Percentiles rank a stretch among this genome's conserved stretches.
These are phyloP conservation scores for Acholoe squamosa DNA, from an alignment of 2,888 invertebrate genomes.

Conservation along the genomic window DNA sequence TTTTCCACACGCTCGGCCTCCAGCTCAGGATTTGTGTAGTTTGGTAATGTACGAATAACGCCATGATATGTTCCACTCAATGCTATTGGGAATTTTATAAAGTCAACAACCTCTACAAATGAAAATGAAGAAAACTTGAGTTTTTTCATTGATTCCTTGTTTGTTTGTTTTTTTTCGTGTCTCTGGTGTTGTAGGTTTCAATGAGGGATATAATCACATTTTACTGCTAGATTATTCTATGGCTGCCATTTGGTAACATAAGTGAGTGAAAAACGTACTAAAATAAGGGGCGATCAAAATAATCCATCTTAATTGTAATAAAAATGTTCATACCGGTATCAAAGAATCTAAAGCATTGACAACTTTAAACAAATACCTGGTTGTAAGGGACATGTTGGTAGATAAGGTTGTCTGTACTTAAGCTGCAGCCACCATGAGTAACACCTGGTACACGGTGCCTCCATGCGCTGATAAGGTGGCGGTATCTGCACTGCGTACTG, in stretches of 20 bases:
- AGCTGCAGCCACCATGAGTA: conserved; percentile 62
- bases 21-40: conserved; percentile 53
- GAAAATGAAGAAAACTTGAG: conserved; percentile 15
- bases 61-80: conserved; percentile 65
- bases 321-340: too few species aligned
- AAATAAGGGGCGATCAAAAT: too few species aligned
- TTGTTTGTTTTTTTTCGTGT: too few species aligned
- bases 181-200: too few species aligned
- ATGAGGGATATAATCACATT: too few species aligned
- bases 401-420: conserved; percentile 16
- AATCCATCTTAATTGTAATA: too few species aligned
- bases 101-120: conserved; percentile 55
- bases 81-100: conserved; percentile 65
- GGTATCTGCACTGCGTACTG: conserved; percentile 39
- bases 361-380: conserved; percentile 62
- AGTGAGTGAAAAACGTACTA: too few species aligned
- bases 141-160: too few species aligned
- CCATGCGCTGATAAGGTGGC: conserved; percentile 61
- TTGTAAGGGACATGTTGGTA: conserved; percentile 64
- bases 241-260: too few species aligned
- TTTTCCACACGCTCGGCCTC: background rate
- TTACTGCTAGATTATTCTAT: too few species aligned
- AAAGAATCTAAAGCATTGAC: too few species aligned
- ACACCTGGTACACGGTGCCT: conserved; percentile 55
- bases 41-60: conserved; percentile 58